Evolutionary conservation across 2,888 invertebrate genomes (phyloP), one percentile per base, ranked within the genome.

Genomic region (Pristionchus mayeri): DNA sequence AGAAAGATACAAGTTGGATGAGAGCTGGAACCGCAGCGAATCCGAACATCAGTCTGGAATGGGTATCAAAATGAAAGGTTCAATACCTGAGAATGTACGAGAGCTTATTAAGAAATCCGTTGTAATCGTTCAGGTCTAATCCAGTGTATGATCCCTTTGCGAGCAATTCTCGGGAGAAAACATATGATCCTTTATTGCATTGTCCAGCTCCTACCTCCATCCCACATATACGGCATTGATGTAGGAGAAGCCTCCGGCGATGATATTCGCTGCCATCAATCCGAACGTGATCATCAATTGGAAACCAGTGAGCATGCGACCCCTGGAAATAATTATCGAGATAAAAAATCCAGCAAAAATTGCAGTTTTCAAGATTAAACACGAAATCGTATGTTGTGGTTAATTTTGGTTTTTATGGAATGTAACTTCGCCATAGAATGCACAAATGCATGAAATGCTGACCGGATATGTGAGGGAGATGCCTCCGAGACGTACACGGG

Each of bases 401-500:
- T n/a, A n/a, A n/a, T n/a, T n/a, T n/a, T n/a, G n/a, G n/a, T n/a
- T n/a, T n/a, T n/a, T n/a, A n/a, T n/a, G n/a, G n/a, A 60, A 75
- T 3, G 6, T 13, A 71, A 37, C 21, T 37, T 1, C 7, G 3
- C 3, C 1, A 11, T 71, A n/a, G n/a, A 16, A 67, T n/a, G n/a
- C n/a, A 13, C 18, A 52, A 52, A 52, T 21, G 7, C 52, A 52
- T 21, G 24, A 6, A n/a, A 54, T 11, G n/a, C 24, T 44, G 94
- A 95, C 54, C 95, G 91, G 24, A 93, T 90, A 78, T 93, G 92
- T 11, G 93, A 87, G 13, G 94, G 94, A 0, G 94, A 93, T 85
- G 94, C 93, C 91, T 95, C 95, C 27, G 94, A 94, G 63, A 95
- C 94, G 90, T 94, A 95, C 87, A 95, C 93, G 1, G 95, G 94